Base-by-base conservation (phyloP, 2,797 vertebrate species). In the Chrysocyon brachyurus region DNA sequence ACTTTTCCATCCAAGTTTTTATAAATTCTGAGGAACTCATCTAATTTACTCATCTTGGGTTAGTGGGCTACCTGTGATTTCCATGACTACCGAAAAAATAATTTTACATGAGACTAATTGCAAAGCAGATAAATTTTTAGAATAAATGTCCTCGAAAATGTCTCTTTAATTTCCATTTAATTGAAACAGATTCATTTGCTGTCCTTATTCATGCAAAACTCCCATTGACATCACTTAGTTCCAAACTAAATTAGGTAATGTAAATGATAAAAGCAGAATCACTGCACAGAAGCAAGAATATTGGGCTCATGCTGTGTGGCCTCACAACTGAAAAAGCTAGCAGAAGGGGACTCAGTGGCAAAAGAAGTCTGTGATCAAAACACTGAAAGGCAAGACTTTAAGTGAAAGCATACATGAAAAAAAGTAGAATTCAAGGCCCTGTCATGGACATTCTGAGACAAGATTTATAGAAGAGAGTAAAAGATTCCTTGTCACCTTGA, bases 151-250 rank as follows among this genome's bases (percentile, higher is more conserved):
- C 84, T 96, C 94, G 92, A 97, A 96, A 90, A 87, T 94, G 61
- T 81, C 75, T 91, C 61, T 91, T 94, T 93, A 92, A 93, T 96
- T 97, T 95, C 57, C 40, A 91, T 93, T 97, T 97, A 88, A 97
- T 94, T 96, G 89, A 84, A 90, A 88, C 46, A 90, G 77, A 94
- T 93, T 81, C 28, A n/a, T 73, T 87, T 79, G 16, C 22, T 52
- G 22, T 33, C 61, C 49, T 90, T 91, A 89, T 87, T 85, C 61
- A 86, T 94, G 78, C 86, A 97, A 79, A 89, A 84, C 31, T 88
- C 22, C 26, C 87, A 93, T 63, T 36, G 93, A 78, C 12, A 73
- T 79, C 89, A 91, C 82, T 97, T 93, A 64, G 73, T 89, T 89
- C 52, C 87, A 68, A 97, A 94, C 93, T 85, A 92, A 81, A 59